Conservation (phyloP, 2,797 vertebrate genomes). For the Rhyacichthys aspro region DNA sequence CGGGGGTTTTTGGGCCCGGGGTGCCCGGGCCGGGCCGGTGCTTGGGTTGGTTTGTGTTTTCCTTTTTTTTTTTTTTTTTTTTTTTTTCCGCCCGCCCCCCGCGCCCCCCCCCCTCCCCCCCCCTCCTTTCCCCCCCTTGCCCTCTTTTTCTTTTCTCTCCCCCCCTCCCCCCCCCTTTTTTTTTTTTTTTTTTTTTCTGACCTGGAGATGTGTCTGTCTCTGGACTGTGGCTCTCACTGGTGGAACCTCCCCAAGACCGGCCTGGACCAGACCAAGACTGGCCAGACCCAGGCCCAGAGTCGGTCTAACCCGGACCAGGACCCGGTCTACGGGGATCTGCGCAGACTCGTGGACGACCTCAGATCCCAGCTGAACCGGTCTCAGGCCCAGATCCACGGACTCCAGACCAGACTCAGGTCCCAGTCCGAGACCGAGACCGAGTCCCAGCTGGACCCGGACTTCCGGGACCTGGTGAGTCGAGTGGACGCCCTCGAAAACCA, state of each 20-base stretch:
- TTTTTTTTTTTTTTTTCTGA: too few relatives aligned
- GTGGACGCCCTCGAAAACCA: constrained; percentile 90
- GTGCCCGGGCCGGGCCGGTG: too few relatives aligned
- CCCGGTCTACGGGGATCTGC: constrained; percentile 65
- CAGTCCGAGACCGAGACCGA: constrained; percentile 80
- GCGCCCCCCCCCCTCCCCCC: too few relatives aligned
- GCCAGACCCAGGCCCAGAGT: not conserved
- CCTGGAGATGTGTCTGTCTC: constrained; percentile 2
- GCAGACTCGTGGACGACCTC: constrained; percentile 85
- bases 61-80: too few relatives aligned
- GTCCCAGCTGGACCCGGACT: constrained; percentile 68
- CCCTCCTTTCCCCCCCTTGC: too few relatives aligned
- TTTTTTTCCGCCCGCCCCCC: too few relatives aligned
- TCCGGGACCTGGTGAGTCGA: constrained; percentile 83
- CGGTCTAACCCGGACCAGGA: not conserved
- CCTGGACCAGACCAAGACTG: too few relatives aligned
- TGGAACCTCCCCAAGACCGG: too few relatives aligned
- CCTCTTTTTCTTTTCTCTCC: too few relatives aligned
- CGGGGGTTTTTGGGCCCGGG: too few relatives aligned
- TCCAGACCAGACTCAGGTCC: constrained; percentile 81
- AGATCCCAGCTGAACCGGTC: constrained; percentile 86
- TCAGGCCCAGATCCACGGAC: constrained; percentile 83
- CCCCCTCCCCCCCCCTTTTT: too few relatives aligned
- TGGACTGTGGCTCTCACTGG: not conserved
- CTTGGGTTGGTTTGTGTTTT: too few relatives aligned